Base-by-base conservation (phyloP, 2,797 vertebrate species). In the Coilia nasus region DNA sequence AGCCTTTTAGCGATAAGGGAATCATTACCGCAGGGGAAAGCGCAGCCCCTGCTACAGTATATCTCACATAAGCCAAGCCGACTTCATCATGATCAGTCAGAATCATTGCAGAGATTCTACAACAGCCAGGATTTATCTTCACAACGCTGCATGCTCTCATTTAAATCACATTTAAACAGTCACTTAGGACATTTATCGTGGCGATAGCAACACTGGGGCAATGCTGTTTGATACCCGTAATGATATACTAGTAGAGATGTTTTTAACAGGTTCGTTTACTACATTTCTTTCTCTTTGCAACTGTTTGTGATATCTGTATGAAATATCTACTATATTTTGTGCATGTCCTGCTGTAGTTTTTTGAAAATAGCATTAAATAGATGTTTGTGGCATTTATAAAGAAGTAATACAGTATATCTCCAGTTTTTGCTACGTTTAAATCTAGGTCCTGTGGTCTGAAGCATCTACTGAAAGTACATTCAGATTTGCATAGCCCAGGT, bases 1-100 rank as follows among this genome's bases (percentile, higher is more conserved):
- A 85, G 81, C 81, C 83, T 82, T 82, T 87, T 84, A 84, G 86
- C 78, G 85, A 82, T 87, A 87, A 89, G 82, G 84, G 83, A 84
- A 57, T 87, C 82, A 88, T 87, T 17, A 56, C 83, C 35, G 50
- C 44, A 9, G 50, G 7, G 50, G 50, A 54, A 1, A 54, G 7
- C 50, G 50, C 19, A 78, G 31, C 71, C 19, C 31, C 17, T 19
- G 71, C 71, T 78, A 78, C 50, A 54, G 50, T 54, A 54, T 75
- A 75, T 78, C 71, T 78, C 71, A 78, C 35, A 78, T 41, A 19
- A 44, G 71, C 67, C 31, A 15, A 35, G 67, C 31, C 31, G 35
- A 19, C 71, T 41, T 44, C 35, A 41, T 78, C 31, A 12, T 44
- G 71, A 78, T 78, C 35, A 78, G 71, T 78, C 17, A 35, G 31